Evolutionary conservation across 2,797 vertebrate genomes (phyloP).

Genomic region (Odontamblyopus rebecca): DNA sequence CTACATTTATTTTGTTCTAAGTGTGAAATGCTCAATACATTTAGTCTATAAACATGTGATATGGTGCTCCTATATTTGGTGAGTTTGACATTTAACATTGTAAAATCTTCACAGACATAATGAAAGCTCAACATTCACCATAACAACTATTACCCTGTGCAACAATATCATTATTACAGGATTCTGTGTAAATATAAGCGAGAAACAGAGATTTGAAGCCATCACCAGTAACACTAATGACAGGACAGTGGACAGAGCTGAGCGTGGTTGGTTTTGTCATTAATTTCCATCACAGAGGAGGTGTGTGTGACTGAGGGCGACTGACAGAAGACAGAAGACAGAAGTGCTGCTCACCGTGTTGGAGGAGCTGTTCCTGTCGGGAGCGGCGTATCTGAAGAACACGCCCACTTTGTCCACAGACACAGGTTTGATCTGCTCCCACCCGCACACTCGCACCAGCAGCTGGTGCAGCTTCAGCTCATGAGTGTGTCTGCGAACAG

Average conservation of each 20-base stretch:
- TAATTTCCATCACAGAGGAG: not conserved
- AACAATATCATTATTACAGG: no score
- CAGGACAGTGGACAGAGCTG: not conserved
- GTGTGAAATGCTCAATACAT: not conserved
- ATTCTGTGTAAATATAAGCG: no score
- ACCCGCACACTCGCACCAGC: conserved; percentile 93
- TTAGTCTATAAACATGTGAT: no score
- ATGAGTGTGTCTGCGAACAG: conserved; percentile 88
- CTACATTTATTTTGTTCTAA: not conserved
- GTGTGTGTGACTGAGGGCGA: not conserved
- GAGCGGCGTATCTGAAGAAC: conserved; percentile 93
- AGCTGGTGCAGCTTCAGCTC: conserved; percentile 95
- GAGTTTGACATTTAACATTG: not conserved
- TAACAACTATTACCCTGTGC: not conserved
- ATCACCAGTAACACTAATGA: no score
- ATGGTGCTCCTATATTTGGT: not conserved
- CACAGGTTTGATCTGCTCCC: conserved; percentile 96
- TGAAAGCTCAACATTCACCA: not conserved
- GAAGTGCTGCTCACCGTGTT: conserved; percentile 81
- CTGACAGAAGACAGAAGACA: not conserved
- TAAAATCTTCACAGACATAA: not conserved
- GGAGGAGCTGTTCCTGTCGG: conserved; percentile 90
- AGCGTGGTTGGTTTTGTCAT: not conserved
- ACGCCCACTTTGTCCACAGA: conserved; percentile 98
- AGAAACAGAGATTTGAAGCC: no score